Base-by-base conservation (phyloP, 2,888 invertebrate species). In the Synergus itoensis region DNA sequence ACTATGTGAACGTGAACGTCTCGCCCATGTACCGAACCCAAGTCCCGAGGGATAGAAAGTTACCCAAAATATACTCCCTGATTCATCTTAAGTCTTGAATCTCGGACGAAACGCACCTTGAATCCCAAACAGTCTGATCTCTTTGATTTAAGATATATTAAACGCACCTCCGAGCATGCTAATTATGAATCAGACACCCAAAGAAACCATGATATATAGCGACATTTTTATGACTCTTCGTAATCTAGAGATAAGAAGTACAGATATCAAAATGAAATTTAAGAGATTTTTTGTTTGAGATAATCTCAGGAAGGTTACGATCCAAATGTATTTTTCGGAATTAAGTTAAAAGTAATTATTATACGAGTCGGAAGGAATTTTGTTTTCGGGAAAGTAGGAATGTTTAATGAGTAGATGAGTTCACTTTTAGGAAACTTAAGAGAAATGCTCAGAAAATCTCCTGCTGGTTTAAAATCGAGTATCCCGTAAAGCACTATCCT, bases 1-100 rank as follows among this genome's bases (percentile, higher is more conserved):
- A 28, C 81, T 80, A 80, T 79, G 81, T 82, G 85, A 85, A 86
- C 83, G 83, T 82, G 85, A 77, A 80, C 81, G 80, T 80, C 80
- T 78, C 76, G 78, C 28, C 75, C 77, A 43, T 45, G 77, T 80
- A 81, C 81, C 75, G n/a, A 77, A 40, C 65, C 76, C 40, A 48
- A 73, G 80, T 64, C 80, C 80, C 65, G 77, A 60, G 77, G 65
- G 65, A 77, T 18, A 67, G 67, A 77, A 73, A 73, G 73, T 73
- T 73, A 53, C 53, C 53, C n/a, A 53, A 57, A 73, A 36, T 73
- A 73, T 53, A 53, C 73, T 40, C 73, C 73, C 73, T 73, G 73
- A 73, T 73, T 73, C 53, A 73, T 73, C 73, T 73, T 36, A 16
- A 57, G 18, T 40, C 73, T 73, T n/a, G 16, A 73, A 57, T 57